Conservation (phyloP, 1,140 invertebrate species). For the Hylaeus volcanicus region DNA sequence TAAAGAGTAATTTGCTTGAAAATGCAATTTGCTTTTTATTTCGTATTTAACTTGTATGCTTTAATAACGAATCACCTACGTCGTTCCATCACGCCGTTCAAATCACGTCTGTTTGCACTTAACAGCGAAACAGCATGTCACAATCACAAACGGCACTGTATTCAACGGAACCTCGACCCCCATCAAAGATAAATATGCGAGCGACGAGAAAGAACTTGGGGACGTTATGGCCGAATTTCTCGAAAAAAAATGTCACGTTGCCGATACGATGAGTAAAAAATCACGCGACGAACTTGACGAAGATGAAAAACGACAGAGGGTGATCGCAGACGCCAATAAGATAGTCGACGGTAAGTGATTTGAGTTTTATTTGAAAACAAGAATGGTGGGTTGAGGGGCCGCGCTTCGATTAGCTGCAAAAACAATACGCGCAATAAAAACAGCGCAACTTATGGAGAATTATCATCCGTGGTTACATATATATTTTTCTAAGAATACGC, state of each 20-base stretch:
- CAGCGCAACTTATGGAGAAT: conserved; percentile 23
- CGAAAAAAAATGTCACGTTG: conserved; percentile 74
- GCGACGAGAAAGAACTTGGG: conserved; percentile 79
- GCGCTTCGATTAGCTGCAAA: conserved; percentile 71
- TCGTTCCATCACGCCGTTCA: conserved; percentile 29
- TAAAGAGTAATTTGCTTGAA: too few relatives aligned
- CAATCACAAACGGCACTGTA: conserved; percentile 79
- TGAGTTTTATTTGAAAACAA: conserved; percentile 15
- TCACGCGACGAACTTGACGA: conserved; percentile 72
- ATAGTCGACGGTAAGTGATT: conserved; percentile 78
- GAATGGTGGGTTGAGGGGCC: conserved; percentile 76
- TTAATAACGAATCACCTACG: background rate
- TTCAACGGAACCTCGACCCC: conserved; percentile 80
- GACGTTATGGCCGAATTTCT: conserved; percentile 79
- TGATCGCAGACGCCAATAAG: conserved; percentile 77
- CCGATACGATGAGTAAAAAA: conserved; percentile 76
- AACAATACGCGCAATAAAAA: conserved; percentile 16
- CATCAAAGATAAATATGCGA: conserved; percentile 80
- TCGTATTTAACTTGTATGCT: background rate
- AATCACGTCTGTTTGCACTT: conserved; percentile 71
- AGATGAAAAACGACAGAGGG: conserved; percentile 75
- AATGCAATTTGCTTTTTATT: too few relatives aligned
- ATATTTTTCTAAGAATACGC: conserved; percentile 32
- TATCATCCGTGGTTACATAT: conserved; percentile 24
- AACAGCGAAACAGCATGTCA: conserved; percentile 79